Conservation (phyloP, 1,140 invertebrate genomes). For the Drosophila repleta region DNA sequence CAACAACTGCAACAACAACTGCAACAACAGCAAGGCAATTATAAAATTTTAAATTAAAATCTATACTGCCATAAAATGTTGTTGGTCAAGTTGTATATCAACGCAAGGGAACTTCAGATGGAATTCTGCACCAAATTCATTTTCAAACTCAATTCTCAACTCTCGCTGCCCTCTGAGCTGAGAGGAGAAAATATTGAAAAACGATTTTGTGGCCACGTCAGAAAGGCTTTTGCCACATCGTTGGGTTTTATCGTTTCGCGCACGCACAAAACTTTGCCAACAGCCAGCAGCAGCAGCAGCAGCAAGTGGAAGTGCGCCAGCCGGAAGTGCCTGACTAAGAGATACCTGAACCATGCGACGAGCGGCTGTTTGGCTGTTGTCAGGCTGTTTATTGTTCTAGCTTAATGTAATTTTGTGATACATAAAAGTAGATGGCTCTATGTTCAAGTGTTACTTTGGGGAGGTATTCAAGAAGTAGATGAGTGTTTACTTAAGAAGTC, state of each 20-base stretch:
- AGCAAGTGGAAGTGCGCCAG: background rate
- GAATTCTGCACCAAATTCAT: constrained; percentile 53
- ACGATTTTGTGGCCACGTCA: constrained; percentile 69
- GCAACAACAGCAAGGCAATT: constrained; percentile 56
- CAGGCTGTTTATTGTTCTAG: no score
- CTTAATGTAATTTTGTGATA: no score
- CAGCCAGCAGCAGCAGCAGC: constrained; percentile 41
- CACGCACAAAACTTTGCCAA: constrained; percentile 74
- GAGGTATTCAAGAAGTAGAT: no score
- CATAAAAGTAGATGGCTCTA: no score
- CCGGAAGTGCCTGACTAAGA: no score
- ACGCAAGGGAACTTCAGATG: constrained; percentile 49
- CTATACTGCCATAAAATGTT: constrained; percentile 51
- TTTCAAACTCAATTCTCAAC: constrained; percentile 11
- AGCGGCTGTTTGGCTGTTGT: no score
- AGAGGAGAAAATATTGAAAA: constrained; percentile 65
- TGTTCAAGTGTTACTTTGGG: no score
- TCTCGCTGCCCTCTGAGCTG: background rate
- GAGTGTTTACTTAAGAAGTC: no score
- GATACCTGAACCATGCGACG: no score
- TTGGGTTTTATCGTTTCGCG: constrained; percentile 79
- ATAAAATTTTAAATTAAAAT: constrained; percentile 70
- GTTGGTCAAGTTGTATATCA: constrained; percentile 37
- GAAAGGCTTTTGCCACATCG: constrained; percentile 77
- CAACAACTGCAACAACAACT: background rate